Conservation (phyloP, 2,888 invertebrate genomes). For the Sphecodes monilicornis region DNA sequence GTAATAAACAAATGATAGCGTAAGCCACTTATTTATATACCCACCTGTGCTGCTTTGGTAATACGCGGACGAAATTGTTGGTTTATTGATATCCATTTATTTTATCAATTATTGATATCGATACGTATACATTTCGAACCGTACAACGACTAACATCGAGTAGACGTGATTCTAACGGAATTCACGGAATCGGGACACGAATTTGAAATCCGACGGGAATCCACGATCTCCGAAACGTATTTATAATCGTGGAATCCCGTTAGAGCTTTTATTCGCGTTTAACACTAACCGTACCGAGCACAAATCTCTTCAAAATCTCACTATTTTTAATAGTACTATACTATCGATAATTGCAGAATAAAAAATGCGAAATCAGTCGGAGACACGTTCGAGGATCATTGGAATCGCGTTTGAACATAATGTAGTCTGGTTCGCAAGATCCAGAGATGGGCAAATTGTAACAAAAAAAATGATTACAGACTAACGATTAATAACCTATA, state of each 20-base stretch:
- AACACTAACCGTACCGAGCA: no score
- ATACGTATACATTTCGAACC: neutral
- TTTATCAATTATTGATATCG: neutral
- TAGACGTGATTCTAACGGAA: neutral
- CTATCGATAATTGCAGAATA: no score
- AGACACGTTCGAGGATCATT: neutral
- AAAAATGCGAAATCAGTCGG: no score
- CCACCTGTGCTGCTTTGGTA: conserved; percentile 12
- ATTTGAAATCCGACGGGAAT: neutral
- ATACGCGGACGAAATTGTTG: neutral
- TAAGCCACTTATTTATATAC: conserved; percentile 60
- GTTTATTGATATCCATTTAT: no score
- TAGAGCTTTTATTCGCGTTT: neutral
- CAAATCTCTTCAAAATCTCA: no score
- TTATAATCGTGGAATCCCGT: neutral
- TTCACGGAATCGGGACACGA: neutral
- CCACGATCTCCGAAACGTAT: neutral
- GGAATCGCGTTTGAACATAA: conserved; percentile 4
- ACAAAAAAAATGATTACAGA: no score
- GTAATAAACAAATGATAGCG: conserved; percentile 61
- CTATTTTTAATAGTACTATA: no score
- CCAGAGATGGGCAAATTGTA: no score
- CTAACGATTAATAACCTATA: no score
- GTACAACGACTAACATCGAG: no score
- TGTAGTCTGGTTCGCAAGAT: neutral